A percentile compares a stretch with the other conserved stretches of the same genome.
Evolutionary conservation across 2,797 vertebrate genomes (phyloP).

Genomic region (Caiman crocodilus): DNA sequence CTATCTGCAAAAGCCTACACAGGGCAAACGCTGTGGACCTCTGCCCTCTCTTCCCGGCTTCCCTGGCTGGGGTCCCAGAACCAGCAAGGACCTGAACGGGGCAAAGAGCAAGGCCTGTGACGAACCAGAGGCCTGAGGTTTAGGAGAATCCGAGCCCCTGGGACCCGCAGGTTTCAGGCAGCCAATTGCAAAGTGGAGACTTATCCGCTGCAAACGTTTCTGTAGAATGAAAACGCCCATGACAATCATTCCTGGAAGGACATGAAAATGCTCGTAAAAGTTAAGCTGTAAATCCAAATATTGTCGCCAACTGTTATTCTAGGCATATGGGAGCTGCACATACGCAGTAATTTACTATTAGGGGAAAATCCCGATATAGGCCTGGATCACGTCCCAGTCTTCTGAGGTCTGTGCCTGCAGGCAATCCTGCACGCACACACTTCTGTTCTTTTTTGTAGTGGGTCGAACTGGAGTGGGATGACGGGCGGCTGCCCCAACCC

Average conservation of each 20-base stretch:
- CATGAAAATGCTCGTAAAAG: not conserved
- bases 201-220: not conserved
- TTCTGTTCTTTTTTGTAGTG: fast-evolving
- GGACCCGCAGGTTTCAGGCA: not conserved
- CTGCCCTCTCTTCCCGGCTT: not conserved
- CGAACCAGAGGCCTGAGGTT: not conserved
- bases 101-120: not conserved
- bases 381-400: fast-evolving
- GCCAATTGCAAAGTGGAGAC: not conserved
- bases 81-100: not conserved
- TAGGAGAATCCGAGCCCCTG: not conserved
- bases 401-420: fast-evolving
- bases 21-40: not conserved
- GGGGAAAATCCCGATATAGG: not conserved
- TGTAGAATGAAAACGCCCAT: not conserved
- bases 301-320: not conserved
- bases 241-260: not conserved
- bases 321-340: not conserved
- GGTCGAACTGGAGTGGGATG: not conserved
- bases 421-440: fast-evolving
- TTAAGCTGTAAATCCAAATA: not conserved
- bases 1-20: not conserved
- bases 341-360: not conserved
- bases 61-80: not conserved
- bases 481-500: too few relatives aligned